Conservation (phyloP, 2,113 vertebrate genomes). For the Hippocampus abdominalis region DNA sequence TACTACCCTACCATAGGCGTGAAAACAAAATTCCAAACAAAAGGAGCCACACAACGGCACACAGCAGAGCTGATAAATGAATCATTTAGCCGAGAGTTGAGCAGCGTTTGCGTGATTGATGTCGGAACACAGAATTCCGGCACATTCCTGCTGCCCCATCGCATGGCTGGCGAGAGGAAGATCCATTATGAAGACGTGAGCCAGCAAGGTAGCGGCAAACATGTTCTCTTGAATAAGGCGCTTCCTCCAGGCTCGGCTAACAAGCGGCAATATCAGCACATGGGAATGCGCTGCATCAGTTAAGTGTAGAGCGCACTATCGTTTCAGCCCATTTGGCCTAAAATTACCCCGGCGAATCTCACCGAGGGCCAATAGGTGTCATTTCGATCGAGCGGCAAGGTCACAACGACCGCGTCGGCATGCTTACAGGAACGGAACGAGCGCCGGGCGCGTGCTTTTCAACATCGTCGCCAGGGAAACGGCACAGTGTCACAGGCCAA, state of each 20-base stretch:
- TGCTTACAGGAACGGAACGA: neutral
- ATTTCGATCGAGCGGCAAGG: neutral
- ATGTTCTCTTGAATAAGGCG: slow-evolving; percentile 12
- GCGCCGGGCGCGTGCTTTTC: neutral
- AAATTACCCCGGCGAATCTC: slow-evolving; percentile 4
- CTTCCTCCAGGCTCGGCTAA: slow-evolving; percentile 2
- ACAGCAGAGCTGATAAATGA: slow-evolving; percentile 56
- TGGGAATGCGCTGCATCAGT: neutral
- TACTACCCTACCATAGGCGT: neutral
- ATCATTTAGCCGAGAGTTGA: slow-evolving; percentile 53
- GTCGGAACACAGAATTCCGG: slow-evolving; percentile 39
- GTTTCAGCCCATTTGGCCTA: neutral
- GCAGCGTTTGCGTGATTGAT: slow-evolving; percentile 55
- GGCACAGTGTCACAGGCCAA: neutral
- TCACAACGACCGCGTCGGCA: neutral
- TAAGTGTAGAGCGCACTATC: neutral
- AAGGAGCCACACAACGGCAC: neutral
- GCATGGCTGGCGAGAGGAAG: slow-evolving; percentile 1
- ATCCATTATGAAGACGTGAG: neutral
- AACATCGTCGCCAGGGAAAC: neutral
- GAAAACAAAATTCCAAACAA: neutral
- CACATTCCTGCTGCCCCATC: slow-evolving; percentile 12
- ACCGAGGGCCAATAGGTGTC: neutral
- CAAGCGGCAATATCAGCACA: neutral
- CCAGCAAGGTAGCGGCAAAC: slow-evolving; percentile 1